These are phyloP conservation scores for Panulirus ornatus DNA, from an alignment of 1,140 invertebrate genomes.

Conservation along the genomic window DNA sequence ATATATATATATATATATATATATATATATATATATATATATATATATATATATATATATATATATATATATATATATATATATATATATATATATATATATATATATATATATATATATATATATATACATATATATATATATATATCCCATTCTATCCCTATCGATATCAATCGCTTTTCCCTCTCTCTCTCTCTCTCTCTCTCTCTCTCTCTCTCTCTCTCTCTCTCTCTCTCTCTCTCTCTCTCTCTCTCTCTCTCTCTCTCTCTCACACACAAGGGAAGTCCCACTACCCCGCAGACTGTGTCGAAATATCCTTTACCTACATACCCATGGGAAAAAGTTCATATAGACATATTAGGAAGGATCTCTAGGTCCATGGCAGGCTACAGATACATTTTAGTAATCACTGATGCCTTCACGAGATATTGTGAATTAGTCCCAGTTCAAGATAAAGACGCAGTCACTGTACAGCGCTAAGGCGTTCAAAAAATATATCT, in stretches of 20 bases:
- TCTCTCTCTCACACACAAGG: not conserved
- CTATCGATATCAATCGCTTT: no score
- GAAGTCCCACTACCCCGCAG: no score
- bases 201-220: not conserved
- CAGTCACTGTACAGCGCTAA: not conserved
- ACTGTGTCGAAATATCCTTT: no score
- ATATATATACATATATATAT: conserved; percentile 31
- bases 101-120: not conserved
- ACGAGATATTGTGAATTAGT: no score
- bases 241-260: not conserved
- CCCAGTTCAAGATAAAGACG: not conserved
- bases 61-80: conserved; percentile 35
- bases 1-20: conserved; percentile 52
- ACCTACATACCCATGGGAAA: no score
- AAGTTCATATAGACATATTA: no score
- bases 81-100: not conserved
- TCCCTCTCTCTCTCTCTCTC: not conserved
- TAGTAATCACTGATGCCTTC: no score
- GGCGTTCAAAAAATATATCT: no score
- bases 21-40: conserved; percentile 52
- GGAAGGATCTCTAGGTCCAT: not conserved
- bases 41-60: conserved; percentile 45
- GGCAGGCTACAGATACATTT: no score
- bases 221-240: conserved; percentile 2
- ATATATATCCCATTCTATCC: no score